phyloP scores from a whole-genome alignment of 2,888 invertebrate genomes.

The Carcina quercana region DNA sequence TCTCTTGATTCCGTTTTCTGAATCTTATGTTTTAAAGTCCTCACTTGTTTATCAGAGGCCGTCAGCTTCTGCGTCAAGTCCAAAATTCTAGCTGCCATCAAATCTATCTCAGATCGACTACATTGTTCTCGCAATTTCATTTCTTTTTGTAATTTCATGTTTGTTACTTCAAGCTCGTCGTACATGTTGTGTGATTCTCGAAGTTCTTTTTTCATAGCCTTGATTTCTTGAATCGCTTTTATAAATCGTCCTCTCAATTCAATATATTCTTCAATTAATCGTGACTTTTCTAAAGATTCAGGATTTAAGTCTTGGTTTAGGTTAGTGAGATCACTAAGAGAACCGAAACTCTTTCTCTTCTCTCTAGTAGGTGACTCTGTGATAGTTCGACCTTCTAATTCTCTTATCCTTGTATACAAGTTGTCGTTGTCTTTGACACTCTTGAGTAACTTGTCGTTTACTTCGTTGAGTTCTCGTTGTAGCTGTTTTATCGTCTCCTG shows the following conservation, averaged over 20 bases:
- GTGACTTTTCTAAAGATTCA: slow-evolving; percentile 82
- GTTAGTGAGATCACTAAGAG: slow-evolving; percentile 86
- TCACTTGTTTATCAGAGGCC: slow-evolving; percentile 86
- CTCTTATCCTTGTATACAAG: slow-evolving; percentile 81
- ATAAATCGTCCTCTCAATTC: slow-evolving; percentile 85
- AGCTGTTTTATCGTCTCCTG: slow-evolving; percentile 79
- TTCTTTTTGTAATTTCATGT: slow-evolving; percentile 83
- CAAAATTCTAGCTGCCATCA: slow-evolving; percentile 89
- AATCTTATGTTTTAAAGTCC: slow-evolving; percentile 85
- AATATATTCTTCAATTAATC: slow-evolving; percentile 85
- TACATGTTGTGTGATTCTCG: slow-evolving; percentile 86
- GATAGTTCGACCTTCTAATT: slow-evolving; percentile 77
- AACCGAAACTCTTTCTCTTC: slow-evolving; percentile 81
- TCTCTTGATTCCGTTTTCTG: slow-evolving; percentile 85
- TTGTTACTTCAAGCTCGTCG: slow-evolving; percentile 86
- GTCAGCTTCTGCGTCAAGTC: slow-evolving; percentile 88
- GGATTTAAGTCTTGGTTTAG: slow-evolving; percentile 85
- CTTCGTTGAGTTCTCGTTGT: slow-evolving; percentile 78
- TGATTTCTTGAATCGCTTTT: slow-evolving; percentile 88
- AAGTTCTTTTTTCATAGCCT: slow-evolving; percentile 86
- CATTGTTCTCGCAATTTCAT: slow-evolving; percentile 78
- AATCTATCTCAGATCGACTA: slow-evolving; percentile 81
- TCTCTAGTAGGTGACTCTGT: slow-evolving; percentile 70
- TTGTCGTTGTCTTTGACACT: slow-evolving; percentile 86
- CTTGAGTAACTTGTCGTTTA: slow-evolving; percentile 78